Percentiles rank a stretch among this genome's conserved stretches.
Conservation (phyloP, 2,113 vertebrate genomes). For the Sylvicapra grimmia region DNA sequence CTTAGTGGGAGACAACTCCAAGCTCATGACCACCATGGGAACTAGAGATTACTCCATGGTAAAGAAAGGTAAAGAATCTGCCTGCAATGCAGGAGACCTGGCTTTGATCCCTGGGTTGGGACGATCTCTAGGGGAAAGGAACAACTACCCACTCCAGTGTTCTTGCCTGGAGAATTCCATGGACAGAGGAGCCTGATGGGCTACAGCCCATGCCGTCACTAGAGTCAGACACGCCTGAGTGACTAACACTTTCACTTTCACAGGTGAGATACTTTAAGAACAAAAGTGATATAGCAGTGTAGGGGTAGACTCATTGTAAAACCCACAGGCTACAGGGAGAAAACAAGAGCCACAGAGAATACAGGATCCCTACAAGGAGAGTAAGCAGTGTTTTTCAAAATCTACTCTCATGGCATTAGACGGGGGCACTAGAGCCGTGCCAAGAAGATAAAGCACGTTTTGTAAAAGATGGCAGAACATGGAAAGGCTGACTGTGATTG, state of each 20-base stretch:
- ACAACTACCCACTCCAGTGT: neutral
- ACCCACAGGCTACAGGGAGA: neutral
- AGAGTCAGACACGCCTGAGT: neutral
- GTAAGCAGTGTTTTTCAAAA: neutral
- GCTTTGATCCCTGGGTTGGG: neutral
- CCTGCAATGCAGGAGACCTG: neutral
- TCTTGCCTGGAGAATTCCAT: neutral
- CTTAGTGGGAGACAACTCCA: neutral
- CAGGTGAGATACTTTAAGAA: neutral
- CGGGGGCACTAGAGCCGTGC: too few relatives aligned
- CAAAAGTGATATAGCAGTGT: rapidly evolving
- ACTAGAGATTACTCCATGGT: neutral
- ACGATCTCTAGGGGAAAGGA: neutral
- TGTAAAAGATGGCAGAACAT: neutral
- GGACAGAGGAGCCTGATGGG: neutral
- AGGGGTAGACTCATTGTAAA: neutral
- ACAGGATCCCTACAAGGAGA: neutral
- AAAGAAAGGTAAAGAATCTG: neutral
- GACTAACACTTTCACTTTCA: neutral
- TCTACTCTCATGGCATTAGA: neutral
- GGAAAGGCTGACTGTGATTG: neutral
- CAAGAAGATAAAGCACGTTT: rapidly evolving
- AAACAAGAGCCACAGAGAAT: neutral
- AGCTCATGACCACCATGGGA: neutral
- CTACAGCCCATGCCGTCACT: neutral